Evolutionary conservation across 2,888 invertebrate species (phyloP).

Genomic region (Drosophila subsilvestris): DNA sequence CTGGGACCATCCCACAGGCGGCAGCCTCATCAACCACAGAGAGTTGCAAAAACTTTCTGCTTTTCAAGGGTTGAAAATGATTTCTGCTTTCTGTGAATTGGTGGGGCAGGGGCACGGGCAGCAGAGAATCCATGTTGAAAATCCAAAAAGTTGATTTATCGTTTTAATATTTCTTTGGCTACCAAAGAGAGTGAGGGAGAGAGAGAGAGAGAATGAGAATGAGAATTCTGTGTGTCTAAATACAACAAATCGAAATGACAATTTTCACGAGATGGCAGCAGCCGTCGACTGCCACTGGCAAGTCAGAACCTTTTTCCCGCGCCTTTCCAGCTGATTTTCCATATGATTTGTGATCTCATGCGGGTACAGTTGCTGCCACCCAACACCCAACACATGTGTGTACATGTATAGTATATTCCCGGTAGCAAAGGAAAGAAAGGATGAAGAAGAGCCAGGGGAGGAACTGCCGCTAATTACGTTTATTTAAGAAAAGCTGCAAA

Average conservation of each 20-base stretch:
- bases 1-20: neutral
- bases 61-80: constrained; percentile 75
- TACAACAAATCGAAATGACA: constrained; percentile 65
- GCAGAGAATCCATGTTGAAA: constrained; percentile 59
- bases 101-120: neutral
- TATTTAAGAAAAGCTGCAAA: constrained; percentile 73
- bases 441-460: neutral
- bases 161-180: constrained; percentile 77
- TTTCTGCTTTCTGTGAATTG: constrained; percentile 51
- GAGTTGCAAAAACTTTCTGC: constrained; percentile 36
- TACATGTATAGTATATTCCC: neutral
- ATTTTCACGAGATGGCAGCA: constrained; percentile 11
- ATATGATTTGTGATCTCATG: neutral
- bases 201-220: neutral
- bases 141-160: constrained; percentile 81
- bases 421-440: neutral
- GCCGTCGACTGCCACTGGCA: too few species aligned
- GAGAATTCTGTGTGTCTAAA: constrained; percentile 13
- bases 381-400: constrained; percentile 27
- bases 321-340: neutral
- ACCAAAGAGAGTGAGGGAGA: neutral
- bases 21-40: constrained; percentile 42
- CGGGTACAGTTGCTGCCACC: constrained; percentile 53
- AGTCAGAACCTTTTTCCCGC: neutral
- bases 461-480: constrained; percentile 70